Percentiles rank a stretch among this genome's conserved stretches.
These are phyloP conservation scores for Trichonephila inaurata DNA, from an alignment of 1,140 invertebrate genomes.

Conservation along the genomic window DNA sequence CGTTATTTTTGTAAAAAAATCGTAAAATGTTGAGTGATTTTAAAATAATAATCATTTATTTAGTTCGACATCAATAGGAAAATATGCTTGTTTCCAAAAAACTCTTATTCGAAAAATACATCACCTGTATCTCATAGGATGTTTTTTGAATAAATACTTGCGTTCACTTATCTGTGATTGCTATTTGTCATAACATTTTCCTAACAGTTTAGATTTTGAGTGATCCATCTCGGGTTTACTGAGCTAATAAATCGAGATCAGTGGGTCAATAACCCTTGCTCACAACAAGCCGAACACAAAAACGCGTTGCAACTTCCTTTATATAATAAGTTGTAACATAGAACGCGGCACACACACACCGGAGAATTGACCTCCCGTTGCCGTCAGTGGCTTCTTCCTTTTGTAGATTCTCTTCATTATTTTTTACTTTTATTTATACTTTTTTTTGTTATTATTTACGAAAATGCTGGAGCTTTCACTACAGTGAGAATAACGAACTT, in stretches of 20 bases:
- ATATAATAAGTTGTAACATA: slow-evolving; percentile 47
- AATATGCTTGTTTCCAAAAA: no score
- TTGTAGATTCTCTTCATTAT: not conserved
- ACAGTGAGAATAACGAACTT: not conserved
- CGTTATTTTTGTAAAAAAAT: no score
- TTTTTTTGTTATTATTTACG: not conserved
- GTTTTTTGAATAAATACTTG: no score
- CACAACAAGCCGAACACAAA: slow-evolving; percentile 2
- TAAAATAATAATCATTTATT: no score
- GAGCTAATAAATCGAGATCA: slow-evolving; percentile 25
- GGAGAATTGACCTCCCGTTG: not conserved
- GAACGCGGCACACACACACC: not conserved
- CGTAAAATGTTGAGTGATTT: no score
- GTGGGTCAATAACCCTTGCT: slow-evolving; percentile 26
- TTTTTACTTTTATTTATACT: not conserved
- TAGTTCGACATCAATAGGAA: no score
- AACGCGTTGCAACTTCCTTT: slow-evolving; percentile 36
- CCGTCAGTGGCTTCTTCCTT: slow-evolving; percentile 40
- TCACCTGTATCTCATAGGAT: no score
- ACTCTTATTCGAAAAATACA: no score
- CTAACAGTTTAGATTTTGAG: not conserved
- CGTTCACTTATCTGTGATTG: not conserved
- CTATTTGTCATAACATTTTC: slow-evolving; percentile 4
- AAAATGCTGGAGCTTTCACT: not conserved
- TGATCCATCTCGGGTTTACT: not conserved